A percentile compares a stretch with the other conserved stretches of the same genome.
phyloP scores from a whole-genome alignment of 2,113 vertebrate genomes.

The Cynoglossus semilaevis region DNA sequence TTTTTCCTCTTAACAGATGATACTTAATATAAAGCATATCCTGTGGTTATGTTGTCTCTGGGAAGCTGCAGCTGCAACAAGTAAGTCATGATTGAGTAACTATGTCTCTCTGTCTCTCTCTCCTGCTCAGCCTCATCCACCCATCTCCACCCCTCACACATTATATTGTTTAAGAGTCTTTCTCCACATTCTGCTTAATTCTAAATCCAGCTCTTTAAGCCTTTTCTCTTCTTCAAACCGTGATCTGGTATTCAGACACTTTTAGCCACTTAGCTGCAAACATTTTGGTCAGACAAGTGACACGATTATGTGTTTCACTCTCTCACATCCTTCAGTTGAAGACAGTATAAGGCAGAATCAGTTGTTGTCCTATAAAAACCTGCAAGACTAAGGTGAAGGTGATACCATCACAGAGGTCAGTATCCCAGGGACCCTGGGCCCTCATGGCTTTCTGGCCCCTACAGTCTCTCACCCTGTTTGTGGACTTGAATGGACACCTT shows the following conservation, averaged over 20 bases:
- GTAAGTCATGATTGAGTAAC: constrained; percentile 55
- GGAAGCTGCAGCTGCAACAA: constrained; percentile 68
- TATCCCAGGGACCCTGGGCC: background rate
- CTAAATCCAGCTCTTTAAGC: too few species aligned
- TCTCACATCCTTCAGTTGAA: constrained; percentile 4
- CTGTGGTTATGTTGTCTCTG: constrained; percentile 86
- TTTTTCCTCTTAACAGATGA: constrained; percentile 78
- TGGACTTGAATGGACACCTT: constrained; percentile 60
- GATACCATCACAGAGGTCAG: constrained; percentile 5
- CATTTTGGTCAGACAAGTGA: background rate
- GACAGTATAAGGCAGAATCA: background rate
- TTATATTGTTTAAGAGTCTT: background rate
- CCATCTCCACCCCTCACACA: background rate
- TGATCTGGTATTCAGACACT: too few species aligned
- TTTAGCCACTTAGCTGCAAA: background rate
- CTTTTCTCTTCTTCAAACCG: too few species aligned
- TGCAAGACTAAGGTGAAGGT: constrained; percentile 16
- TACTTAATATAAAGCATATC: constrained; percentile 85
- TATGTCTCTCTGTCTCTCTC: background rate
- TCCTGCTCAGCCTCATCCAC: background rate
- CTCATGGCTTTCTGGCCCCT: constrained; percentile 7
- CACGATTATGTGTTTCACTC: background rate
- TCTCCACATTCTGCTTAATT: background rate
- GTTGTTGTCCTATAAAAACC: constrained; percentile 10
- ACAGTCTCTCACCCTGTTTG: constrained; percentile 22